Percentiles rank a stretch among this genome's conserved stretches.
phyloP scores from a whole-genome alignment of 2,113 vertebrate genomes.

The Solenodon paradoxus region DNA sequence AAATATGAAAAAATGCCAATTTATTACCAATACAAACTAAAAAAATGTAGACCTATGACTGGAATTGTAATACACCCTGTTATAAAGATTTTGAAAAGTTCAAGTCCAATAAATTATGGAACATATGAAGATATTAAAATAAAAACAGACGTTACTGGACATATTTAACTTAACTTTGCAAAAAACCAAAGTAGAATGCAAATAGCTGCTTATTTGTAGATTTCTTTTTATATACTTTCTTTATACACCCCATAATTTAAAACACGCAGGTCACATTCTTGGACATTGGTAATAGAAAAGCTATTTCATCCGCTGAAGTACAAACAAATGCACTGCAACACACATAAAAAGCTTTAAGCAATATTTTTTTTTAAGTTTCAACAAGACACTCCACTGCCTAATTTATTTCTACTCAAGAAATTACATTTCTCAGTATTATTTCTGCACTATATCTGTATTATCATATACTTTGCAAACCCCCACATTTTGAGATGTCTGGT shows the following conservation, averaged over 20 bases:
- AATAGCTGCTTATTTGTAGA: slow-evolving; percentile 66
- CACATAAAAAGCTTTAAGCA: slow-evolving; percentile 72
- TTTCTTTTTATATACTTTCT: slow-evolving; percentile 65
- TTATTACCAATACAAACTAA: slow-evolving; percentile 46
- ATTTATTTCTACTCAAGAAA: slow-evolving; percentile 79
- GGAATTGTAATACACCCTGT: slow-evolving; percentile 7
- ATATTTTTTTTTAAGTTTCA: slow-evolving; percentile 78
- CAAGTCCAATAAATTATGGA: slow-evolving; percentile 61
- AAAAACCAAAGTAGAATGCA: slow-evolving; percentile 75
- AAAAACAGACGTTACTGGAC: slow-evolving; percentile 70
- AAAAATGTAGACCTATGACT: slow-evolving; percentile 69
- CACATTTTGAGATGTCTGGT: slow-evolving; percentile 74
- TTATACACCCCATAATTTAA: slow-evolving; percentile 70
- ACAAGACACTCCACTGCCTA: slow-evolving; percentile 70
- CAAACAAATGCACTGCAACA: slow-evolving; percentile 78
- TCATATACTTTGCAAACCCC: slow-evolving; percentile 64
- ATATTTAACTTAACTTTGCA: slow-evolving; percentile 70
- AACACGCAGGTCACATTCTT: slow-evolving; percentile 77
- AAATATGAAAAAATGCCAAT: slow-evolving; percentile 60
- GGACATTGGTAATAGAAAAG: slow-evolving; percentile 78
- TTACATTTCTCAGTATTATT: slow-evolving; percentile 73
- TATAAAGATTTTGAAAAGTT: slow-evolving; percentile 68
- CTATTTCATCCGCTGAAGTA: slow-evolving; percentile 77
- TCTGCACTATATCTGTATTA: slow-evolving; percentile 68
- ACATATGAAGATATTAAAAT: slow-evolving; percentile 65